Conservation (phyloP, 1,140 invertebrate species). For the Diploscapter pachys region DNA sequence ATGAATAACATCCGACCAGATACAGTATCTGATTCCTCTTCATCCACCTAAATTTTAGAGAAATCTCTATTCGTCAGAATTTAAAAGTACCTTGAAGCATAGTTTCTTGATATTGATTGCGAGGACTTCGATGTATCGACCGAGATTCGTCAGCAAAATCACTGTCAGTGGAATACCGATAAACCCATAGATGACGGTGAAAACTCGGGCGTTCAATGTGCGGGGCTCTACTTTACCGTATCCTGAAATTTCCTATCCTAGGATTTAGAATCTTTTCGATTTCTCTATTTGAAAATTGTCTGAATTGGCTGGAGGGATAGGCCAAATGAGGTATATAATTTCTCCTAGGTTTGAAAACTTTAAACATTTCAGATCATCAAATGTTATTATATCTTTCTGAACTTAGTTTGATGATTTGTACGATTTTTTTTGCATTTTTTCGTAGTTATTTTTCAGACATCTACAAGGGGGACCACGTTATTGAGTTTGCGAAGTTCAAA, state of each 20-base stretch:
- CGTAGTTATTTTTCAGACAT: no score
- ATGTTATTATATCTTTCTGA: no score
- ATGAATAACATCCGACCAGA: conserved; percentile 42
- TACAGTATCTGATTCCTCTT: conserved; percentile 42
- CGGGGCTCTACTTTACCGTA: conserved; percentile 53
- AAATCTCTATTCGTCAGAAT: not conserved
- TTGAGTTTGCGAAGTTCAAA: no score
- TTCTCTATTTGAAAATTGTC: not conserved
- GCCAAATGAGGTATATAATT: no score
- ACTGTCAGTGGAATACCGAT: conserved; percentile 53
- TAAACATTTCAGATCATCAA: no score
- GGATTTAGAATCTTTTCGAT: not conserved
- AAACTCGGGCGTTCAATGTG: conserved; percentile 46
- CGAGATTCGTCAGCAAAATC: conserved; percentile 55
- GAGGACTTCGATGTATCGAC: conserved; percentile 49
- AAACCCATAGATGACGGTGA: conserved; percentile 55
- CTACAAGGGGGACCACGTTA: no score
- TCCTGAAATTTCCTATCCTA: conserved; percentile 34
- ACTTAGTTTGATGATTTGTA: no score
- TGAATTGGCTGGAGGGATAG: no score
- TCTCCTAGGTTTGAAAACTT: no score
- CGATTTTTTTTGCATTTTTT: no score
- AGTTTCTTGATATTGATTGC: conserved; percentile 29
- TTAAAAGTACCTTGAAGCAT: not conserved
- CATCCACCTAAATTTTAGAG: not conserved